Conservation (phyloP, 2,113 vertebrate species). For the Sander lucioperca region DNA sequence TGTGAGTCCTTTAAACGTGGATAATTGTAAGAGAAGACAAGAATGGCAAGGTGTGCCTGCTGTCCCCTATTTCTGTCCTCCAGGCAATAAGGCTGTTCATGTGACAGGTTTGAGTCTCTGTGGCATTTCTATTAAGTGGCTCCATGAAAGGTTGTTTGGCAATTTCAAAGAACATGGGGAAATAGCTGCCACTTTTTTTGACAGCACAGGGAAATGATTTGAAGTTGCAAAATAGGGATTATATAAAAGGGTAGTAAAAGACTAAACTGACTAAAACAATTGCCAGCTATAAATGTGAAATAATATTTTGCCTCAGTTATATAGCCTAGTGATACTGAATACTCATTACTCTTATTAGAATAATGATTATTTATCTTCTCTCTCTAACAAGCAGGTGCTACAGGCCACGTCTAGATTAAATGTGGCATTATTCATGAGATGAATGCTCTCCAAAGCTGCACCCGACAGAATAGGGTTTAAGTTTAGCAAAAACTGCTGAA, state of each 20-base stretch:
- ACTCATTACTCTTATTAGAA: constrained; percentile 48
- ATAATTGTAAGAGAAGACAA: constrained; percentile 41
- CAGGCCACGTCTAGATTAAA: constrained; percentile 71
- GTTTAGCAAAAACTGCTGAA: constrained; percentile 67
- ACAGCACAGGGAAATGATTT: constrained; percentile 55
- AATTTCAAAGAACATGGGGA: constrained; percentile 63
- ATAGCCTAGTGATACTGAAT: constrained; percentile 19
- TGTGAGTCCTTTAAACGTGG: constrained; percentile 8
- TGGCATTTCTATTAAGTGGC: constrained; percentile 78
- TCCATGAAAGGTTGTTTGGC: constrained; percentile 62
- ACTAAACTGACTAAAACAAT: constrained; percentile 23
- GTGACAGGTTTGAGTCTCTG: constrained; percentile 54
- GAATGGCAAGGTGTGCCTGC: constrained; percentile 24
- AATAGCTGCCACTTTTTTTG: constrained; percentile 49
- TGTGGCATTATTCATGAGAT: constrained; percentile 71
- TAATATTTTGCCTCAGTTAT: constrained; percentile 1
- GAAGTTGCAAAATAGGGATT: constrained; percentile 27
- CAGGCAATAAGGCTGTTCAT: constrained; percentile 39
- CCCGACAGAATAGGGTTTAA: constrained; percentile 80
- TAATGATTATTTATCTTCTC: constrained; percentile 44
- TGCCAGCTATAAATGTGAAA: constrained; percentile 6
- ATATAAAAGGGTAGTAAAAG: constrained; percentile 10
- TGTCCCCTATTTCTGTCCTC: constrained; percentile 28
- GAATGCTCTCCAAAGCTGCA: constrained; percentile 68
- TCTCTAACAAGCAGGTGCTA: constrained; percentile 59